Base-by-base conservation (phyloP, 2,113 vertebrate genomes). In the Amazona guildingii region DNA sequence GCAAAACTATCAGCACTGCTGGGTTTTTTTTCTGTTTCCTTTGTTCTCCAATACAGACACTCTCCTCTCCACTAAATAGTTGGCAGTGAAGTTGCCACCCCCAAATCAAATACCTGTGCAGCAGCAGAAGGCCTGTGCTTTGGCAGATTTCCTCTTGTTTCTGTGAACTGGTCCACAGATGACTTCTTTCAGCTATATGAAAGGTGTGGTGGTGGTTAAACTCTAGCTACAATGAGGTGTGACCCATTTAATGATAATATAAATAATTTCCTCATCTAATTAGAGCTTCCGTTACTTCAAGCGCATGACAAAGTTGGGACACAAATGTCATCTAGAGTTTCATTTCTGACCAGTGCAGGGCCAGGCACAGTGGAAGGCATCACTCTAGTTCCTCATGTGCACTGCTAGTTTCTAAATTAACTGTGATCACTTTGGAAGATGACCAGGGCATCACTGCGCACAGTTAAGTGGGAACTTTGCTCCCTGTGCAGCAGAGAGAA, bases 1-100 rank as follows among this genome's bases (percentile, higher is more conserved):
- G 49, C 2, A 2, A 78, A 69, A 23, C 8, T 46, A 41, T 28
- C 0, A 0, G 28, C 2, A 1, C 17, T 82, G 25, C 12, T 66
- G 49, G 49, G 12, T 18, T 78, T 82, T 88, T 54, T n/a, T 49
- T 41, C 64, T 44, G 13, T 18, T n/a, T 82, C 20, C 59, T 44
- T 64, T 49, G 5, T 46, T 73, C 43, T 92, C n/a, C 41, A 25
- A 6, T 5, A 46, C 11, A 66, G 44, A 62, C 17, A 57, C 0
- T 1, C 7, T 73, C 2, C 17, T 33, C 10, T 69, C 9, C 39
- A 35, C 28, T 75, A 21, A 63, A 21, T 9, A 63, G 11, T 1
- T 62, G 27, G 18, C 37, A 85, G 17, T 31, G 31, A 92, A 41
- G 16, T 41, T 64, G 75, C 63, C 41, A n/a, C 6, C 5, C 8